These are phyloP conservation scores for Tetranychus cinnabarinus DNA, from an alignment of 1,140 invertebrate species.

Conservation along the genomic window DNA sequence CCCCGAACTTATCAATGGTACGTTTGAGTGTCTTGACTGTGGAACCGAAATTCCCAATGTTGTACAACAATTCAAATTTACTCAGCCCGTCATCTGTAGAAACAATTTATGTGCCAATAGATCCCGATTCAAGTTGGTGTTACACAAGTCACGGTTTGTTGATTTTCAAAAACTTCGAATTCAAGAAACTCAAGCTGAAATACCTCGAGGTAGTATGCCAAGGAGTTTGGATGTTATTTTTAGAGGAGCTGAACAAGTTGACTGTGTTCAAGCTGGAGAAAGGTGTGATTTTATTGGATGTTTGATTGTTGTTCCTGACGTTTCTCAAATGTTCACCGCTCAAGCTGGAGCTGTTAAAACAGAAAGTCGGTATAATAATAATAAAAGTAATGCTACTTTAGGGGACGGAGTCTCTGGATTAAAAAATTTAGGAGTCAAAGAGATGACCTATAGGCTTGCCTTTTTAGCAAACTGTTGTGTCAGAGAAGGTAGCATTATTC, in stretches of 20 bases:
- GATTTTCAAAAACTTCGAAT: slow-evolving; percentile 98
- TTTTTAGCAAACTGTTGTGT: slow-evolving; percentile 64
- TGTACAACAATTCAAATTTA: slow-evolving; percentile 81
- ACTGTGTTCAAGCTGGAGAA: slow-evolving; percentile 73
- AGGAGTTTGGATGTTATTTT: slow-evolving; percentile 82
- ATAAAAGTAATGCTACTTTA: slow-evolving; percentile 34
- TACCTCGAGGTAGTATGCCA: slow-evolving; percentile 88
- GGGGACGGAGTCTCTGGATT: slow-evolving; percentile 67
- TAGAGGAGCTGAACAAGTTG: slow-evolving; percentile 73
- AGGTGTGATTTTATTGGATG: slow-evolving; percentile 91
- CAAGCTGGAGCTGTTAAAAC: slow-evolving; percentile 2
- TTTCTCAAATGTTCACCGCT: slow-evolving; percentile 30
- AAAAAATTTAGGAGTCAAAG: slow-evolving; percentile 79
- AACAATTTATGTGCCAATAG: slow-evolving; percentile 89
- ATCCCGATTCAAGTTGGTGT: slow-evolving; percentile 63
- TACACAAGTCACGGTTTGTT: slow-evolving; percentile 80
- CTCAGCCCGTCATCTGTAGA: slow-evolving; percentile 61
- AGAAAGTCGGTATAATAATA: slow-evolving; percentile 19
- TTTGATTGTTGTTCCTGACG: slow-evolving; percentile 90
- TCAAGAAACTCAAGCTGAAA: slow-evolving; percentile 90
- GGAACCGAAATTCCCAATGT: slow-evolving; percentile 82
- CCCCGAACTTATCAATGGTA: slow-evolving; percentile 30
- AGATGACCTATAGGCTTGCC: slow-evolving; percentile 80
- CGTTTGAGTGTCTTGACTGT: slow-evolving; percentile 88
- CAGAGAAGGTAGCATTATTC: slow-evolving; percentile 1